phyloP scores from a whole-genome alignment of 2,888 invertebrate species.

The Heliconius aoede region DNA sequence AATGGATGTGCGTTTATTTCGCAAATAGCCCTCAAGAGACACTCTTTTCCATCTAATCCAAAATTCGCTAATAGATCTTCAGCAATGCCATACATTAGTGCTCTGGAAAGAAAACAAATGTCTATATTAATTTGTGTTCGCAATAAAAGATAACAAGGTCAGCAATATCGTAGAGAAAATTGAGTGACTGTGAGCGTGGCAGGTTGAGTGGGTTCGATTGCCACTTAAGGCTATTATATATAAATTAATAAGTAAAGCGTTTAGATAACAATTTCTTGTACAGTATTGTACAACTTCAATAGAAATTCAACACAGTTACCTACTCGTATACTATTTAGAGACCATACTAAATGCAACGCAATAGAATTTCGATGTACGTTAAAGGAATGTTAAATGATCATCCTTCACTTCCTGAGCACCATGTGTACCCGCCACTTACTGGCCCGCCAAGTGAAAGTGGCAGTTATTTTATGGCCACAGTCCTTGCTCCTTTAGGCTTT shows the following conservation, averaged over 20 bases:
- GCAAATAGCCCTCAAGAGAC: conserved; percentile 91
- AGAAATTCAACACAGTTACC: conserved; percentile 30
- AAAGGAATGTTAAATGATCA: conserved; percentile 38
- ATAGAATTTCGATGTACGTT: conserved; percentile 25
- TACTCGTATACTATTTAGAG: conserved; percentile 39
- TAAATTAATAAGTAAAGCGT: neutral
- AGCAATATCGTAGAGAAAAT: no score
- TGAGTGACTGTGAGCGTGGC: no score
- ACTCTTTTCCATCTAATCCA: conserved; percentile 92
- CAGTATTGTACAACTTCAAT: neutral
- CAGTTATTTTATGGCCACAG: conserved; percentile 38
- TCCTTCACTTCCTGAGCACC: conserved; percentile 35
- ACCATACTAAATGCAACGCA: conserved; percentile 36
- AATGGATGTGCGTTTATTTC: conserved; percentile 92
- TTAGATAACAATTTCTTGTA: conserved; percentile 2
- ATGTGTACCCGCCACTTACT: conserved; percentile 40
- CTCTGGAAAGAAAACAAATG: conserved; percentile 70
- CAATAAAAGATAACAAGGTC: no score
- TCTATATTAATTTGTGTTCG: neutral
- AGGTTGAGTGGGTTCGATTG: no score
- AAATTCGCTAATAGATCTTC: conserved; percentile 92
- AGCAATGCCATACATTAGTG: conserved; percentile 89
- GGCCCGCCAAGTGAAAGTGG: conserved; percentile 46
- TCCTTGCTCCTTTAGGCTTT: conserved; percentile 26
- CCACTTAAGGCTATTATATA: no score